Conservation (phyloP, 2,888 invertebrate species). For the Rhagonycha lutea region DNA sequence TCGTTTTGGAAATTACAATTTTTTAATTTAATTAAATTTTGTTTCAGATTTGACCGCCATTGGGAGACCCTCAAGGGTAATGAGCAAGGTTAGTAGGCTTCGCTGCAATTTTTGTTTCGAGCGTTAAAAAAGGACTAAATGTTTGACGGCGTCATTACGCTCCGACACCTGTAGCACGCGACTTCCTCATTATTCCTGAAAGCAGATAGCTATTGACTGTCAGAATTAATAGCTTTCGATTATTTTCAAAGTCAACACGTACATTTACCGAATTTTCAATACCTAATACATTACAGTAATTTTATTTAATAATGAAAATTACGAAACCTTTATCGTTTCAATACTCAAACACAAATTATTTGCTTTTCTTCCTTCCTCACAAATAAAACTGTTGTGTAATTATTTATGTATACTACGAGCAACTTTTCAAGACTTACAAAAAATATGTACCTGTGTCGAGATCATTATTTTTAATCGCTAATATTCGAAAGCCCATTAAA, state of each 20-base stretch:
- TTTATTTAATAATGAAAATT: slow-evolving; percentile 22
- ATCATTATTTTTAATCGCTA: slow-evolving; percentile 44
- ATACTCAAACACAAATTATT: neutral
- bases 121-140: slow-evolving; percentile 38
- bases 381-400: neutral
- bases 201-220: slow-evolving; percentile 49
- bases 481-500: slow-evolving; percentile 44
- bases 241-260: slow-evolving; percentile 51
- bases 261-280: slow-evolving; percentile 35
- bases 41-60: slow-evolving; percentile 50
- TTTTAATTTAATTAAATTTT: slow-evolving; percentile 32
- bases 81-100: slow-evolving; percentile 48
- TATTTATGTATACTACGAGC: slow-evolving; percentile 1
- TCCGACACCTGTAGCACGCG: slow-evolving; percentile 53
- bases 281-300: slow-evolving; percentile 15
- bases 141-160: slow-evolving; percentile 47
- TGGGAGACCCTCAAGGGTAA: slow-evolving; percentile 48
- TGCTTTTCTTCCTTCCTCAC: neutral
- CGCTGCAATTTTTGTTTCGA: slow-evolving; percentile 22
- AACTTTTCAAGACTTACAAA: slow-evolving; percentile 11
- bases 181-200: slow-evolving; percentile 51
- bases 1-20: neutral
- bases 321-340: slow-evolving; percentile 6
- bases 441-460: slow-evolving; percentile 34
- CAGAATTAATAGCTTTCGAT: slow-evolving; percentile 53